A percentile compares a stretch with the other conserved stretches of the same genome.
phyloP scores from a whole-genome alignment of 2,113 vertebrate genomes.

The Zapus hudsonius region DNA sequence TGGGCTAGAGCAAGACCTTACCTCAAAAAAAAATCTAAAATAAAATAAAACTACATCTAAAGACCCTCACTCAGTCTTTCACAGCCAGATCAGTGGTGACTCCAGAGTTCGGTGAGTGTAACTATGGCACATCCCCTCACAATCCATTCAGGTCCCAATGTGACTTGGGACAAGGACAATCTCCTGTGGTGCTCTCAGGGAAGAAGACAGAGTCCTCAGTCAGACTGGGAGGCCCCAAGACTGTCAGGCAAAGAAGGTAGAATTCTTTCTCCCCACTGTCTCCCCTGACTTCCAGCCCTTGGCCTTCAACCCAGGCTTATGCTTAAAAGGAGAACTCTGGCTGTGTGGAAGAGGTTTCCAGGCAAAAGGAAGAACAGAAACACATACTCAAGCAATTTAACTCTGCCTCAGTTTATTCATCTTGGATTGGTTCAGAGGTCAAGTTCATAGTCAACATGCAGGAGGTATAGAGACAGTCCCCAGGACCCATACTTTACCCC shows the following conservation, averaged over 20 bases:
- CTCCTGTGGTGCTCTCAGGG: background rate
- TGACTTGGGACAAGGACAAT: constrained; percentile 19
- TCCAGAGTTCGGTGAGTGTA: background rate
- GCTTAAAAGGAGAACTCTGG: background rate
- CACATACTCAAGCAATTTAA: constrained; percentile 27
- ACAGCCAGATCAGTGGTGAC: background rate
- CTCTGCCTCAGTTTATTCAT: constrained; percentile 60
- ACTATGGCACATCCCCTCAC: background rate
- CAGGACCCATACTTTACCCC: background rate
- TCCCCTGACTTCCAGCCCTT: background rate
- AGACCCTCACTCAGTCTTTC: background rate
- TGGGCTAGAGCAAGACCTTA: no score
- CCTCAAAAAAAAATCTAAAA: background rate
- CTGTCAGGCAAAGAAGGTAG: background rate
- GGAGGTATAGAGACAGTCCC: background rate
- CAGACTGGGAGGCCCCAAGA: background rate
- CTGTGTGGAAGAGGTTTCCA: background rate
- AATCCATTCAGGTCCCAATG: background rate
- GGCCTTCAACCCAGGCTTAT: background rate
- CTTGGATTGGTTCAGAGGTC: background rate
- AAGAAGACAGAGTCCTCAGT: background rate
- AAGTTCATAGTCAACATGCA: constrained; percentile 27
- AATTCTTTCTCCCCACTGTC: background rate
- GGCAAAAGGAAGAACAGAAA: background rate
- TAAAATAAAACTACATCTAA: background rate